Evolutionary conservation across 2,113 vertebrate species (phyloP).

Genomic region (Eurypyga helias): DNA sequence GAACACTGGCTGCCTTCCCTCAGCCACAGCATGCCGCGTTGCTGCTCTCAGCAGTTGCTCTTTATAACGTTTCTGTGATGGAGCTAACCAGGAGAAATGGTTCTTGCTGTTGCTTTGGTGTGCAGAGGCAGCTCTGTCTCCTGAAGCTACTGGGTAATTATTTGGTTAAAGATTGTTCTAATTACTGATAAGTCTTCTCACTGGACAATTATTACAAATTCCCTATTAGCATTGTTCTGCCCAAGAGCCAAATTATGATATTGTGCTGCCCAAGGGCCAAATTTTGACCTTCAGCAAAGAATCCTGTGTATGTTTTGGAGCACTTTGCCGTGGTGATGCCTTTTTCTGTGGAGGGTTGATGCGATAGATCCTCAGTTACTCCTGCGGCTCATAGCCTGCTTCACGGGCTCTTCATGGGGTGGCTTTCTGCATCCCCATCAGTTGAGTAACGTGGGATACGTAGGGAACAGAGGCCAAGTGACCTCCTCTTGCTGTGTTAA

Average conservation of each 20-base stretch:
- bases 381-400: neutral
- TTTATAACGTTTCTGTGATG: neutral
- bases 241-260: neutral
- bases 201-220: slow-evolving; percentile 9
- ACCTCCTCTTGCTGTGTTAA: neutral
- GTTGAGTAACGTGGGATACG: neutral
- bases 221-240: neutral
- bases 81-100: neutral
- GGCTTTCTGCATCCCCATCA: neutral
- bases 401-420: neutral
- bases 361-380: neutral
- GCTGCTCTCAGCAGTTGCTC: neutral
- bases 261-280: neutral
- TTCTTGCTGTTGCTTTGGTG: neutral
- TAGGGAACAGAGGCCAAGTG: neutral
- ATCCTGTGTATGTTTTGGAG: neutral
- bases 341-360: neutral
- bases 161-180: neutral
- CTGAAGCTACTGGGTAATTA: neutral
- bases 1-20: neutral
- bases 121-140: slow-evolving; percentile 22
- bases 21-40: neutral
- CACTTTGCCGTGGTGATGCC: neutral
- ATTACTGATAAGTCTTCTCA: slow-evolving; percentile 28
- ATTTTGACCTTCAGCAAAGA: neutral